Conservation (phyloP, 2,888 invertebrate genomes). For the Drosophila buzzatii region DNA sequence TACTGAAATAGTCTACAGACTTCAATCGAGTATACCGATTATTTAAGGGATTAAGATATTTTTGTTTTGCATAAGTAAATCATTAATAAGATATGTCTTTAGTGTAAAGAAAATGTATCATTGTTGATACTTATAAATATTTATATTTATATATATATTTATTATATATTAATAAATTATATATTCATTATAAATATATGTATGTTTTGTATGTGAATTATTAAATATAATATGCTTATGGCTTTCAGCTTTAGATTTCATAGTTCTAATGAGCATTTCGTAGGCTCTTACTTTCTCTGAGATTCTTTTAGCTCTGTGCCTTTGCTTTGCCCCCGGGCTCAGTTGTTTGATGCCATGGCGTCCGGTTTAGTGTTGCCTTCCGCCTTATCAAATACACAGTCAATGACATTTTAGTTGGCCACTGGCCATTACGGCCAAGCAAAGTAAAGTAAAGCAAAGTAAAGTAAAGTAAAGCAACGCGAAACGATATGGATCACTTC, state of each 20-base stretch:
- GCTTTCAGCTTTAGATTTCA: neutral
- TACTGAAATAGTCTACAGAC: constrained; percentile 2
- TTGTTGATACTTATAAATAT: neutral
- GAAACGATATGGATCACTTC: constrained; percentile 31
- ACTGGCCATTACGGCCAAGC: constrained; percentile 29
- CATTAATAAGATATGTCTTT: too few relatives aligned
- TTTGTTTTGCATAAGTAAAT: neutral
- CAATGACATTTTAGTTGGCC: constrained; percentile 71
- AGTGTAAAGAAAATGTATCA: neutral
- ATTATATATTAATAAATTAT: too few relatives aligned
- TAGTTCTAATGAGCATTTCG: neutral
- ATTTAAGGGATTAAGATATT: neutral
- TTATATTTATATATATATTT: too few relatives aligned
- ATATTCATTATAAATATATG: neutral
- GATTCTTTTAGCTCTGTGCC: neutral
- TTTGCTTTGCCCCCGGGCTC: constrained; percentile 17
- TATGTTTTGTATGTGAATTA: too few relatives aligned
- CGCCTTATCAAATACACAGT: constrained; percentile 60
- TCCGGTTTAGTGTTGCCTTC: constrained; percentile 36
- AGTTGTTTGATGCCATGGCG: constrained; percentile 35
- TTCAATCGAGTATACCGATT: neutral
- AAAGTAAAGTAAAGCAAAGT: constrained; percentile 15
- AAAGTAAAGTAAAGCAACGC: constrained; percentile 21
- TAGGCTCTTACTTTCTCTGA: neutral
- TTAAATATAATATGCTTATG: neutral